phyloP scores from a whole-genome alignment of 2,113 vertebrate species.

The Gila orcuttii region DNA sequence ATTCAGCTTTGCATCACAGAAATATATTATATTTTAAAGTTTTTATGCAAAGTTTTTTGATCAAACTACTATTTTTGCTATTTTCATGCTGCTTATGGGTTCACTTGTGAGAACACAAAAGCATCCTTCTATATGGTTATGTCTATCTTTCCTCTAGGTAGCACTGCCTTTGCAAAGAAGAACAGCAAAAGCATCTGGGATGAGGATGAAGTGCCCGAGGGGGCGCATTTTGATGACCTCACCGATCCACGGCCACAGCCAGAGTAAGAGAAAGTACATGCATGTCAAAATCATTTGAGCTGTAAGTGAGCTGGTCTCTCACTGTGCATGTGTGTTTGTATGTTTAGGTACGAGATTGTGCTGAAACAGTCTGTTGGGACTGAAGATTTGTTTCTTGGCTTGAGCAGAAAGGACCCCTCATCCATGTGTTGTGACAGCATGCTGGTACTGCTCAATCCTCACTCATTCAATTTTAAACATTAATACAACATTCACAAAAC shows the following conservation, averaged over 20 bases:
- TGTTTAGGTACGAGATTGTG: constrained; percentile 67
- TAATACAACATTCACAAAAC: neutral
- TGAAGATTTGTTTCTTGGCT: constrained; percentile 89
- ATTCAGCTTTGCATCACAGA: no score
- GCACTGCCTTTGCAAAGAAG: constrained; percentile 59
- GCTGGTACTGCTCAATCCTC: constrained; percentile 75
- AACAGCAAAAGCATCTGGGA: constrained; percentile 85
- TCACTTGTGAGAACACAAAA: neutral
- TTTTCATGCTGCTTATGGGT: neutral
- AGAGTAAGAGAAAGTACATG: constrained; percentile 79
- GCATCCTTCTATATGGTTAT: neutral
- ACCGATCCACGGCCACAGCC: constrained; percentile 85
- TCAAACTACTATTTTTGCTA: no score
- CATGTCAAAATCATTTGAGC: neutral
- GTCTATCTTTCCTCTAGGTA: constrained; percentile 48
- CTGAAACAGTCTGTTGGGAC: constrained; percentile 89
- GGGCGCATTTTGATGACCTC: constrained; percentile 82
- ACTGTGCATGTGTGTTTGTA: constrained; percentile 24
- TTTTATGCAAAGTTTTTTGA: no score
- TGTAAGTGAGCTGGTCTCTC: neutral
- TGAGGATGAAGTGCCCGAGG: constrained; percentile 83
- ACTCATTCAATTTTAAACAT: neutral
- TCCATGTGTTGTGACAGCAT: constrained; percentile 91
- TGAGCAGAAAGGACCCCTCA: constrained; percentile 86
- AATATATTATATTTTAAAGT: no score